A percentile compares a stretch with the other conserved stretches of the same genome.
phyloP scores from a whole-genome alignment of 2,113 vertebrate genomes.

The Mellivora capensis region DNA sequence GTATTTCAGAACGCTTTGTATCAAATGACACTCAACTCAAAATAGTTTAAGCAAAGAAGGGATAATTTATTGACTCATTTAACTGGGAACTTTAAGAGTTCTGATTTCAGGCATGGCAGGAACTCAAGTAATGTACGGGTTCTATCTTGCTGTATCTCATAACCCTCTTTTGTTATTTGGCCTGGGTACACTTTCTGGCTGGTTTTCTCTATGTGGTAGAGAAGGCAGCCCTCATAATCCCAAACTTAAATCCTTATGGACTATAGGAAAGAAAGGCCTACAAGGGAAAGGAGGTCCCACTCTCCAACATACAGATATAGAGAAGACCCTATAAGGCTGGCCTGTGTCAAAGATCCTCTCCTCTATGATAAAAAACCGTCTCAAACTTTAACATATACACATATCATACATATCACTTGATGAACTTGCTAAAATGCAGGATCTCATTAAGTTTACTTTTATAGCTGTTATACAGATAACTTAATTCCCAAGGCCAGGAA shows the following conservation, averaged over 20 bases:
- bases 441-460: background rate
- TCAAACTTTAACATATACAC: background rate
- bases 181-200: background rate
- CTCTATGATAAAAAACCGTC: background rate
- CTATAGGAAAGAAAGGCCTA: background rate
- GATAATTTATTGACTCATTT: background rate
- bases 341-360: background rate
- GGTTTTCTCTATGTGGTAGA: background rate
- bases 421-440: background rate
- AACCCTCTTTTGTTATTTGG: background rate
- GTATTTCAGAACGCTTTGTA: background rate
- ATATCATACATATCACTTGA: background rate
- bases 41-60: constrained; percentile 5
- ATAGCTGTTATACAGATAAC: background rate
- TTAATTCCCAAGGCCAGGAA: background rate
- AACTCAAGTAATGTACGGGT: background rate
- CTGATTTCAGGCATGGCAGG: background rate
- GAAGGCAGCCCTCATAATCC: background rate
- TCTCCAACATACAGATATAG: background rate
- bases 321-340: background rate
- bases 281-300: background rate
- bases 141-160: background rate
- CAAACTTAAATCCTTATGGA: background rate
- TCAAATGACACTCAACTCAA: background rate
- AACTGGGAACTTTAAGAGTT: background rate